Evolutionary conservation across 2,113 vertebrate genomes (phyloP), one percentile per base, ranked within the genome.

Genomic region (Euleptes europaea): DNA sequence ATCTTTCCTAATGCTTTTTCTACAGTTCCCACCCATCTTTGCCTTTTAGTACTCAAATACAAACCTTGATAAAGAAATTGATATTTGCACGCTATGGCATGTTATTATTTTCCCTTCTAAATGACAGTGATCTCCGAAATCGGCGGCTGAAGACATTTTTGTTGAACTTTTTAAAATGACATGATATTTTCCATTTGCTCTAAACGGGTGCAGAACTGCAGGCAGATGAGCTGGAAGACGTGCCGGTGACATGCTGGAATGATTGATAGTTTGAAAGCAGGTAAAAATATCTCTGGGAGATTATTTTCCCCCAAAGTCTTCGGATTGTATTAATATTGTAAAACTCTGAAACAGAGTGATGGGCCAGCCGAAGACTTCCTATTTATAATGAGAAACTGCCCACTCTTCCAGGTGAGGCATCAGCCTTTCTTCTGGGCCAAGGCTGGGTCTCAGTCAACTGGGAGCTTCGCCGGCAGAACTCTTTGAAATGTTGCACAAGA

Each of bases 201-300:
- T 89, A 85, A 83, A 82, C 94, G 91, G 65, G 88, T 78, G 42
- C 90, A 92, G 80, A 71, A 71, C 12, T 91, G 90, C 91, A 92
- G 86, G 88, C 92, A 93, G 91, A 92, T 88, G 86, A 91, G 72
- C 81, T 80, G 80, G 91, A 87, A 2, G 90, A 77, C 38, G 47
- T 85, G 88, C 88, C 82, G 88, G 88, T 93, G 91, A 93, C 90
- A 91, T 80, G 93, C 70, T 1, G 0, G 82, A 85, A 91, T 89
- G 95, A 96, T 94, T 84, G 15, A 96, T 92, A 93, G 92, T 94
- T 95, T 63, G 63, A 92, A 82, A 92, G 89, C 89, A 54, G 87
- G 94, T 94, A 94, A 95, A 95, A 94, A 89, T 5, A 38, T 94
- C 88, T 70, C 65, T 69, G 89, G 86, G 91, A 90, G 88, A 94